These are phyloP conservation scores for Brevimyrus niger DNA, from an alignment of 2,113 vertebrate genomes.

Conservation along the genomic window DNA sequence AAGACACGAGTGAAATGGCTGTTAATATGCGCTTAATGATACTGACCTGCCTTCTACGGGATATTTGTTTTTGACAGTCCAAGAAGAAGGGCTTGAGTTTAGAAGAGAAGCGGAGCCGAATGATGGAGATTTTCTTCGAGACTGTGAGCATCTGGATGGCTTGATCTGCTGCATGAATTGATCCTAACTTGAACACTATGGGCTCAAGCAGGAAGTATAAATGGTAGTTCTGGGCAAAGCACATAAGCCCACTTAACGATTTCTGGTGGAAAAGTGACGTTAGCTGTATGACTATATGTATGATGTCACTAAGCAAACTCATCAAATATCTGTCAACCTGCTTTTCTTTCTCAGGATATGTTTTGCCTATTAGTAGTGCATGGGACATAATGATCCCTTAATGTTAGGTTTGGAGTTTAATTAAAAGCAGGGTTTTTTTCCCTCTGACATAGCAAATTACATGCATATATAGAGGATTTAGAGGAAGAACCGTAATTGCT, in stretches of 20 bases:
- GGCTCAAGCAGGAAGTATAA: background rate
- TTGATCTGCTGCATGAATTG: background rate
- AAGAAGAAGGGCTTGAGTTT: conserved; percentile 91
- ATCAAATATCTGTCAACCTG: background rate
- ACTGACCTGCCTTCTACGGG: background rate
- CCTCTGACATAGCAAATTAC: background rate
- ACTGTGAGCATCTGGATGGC: conserved; percentile 60
- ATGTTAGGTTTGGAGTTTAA: background rate
- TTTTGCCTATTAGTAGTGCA: background rate
- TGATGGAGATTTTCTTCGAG: conserved; percentile 99
- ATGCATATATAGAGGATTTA: background rate
- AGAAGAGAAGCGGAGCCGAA: conserved; percentile 90
- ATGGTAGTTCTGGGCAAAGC: background rate
- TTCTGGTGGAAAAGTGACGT: background rate
- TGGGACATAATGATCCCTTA: background rate
- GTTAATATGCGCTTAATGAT: background rate
- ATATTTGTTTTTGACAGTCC: conserved; percentile 60
- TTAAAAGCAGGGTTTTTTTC: background rate
- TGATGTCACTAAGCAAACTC: background rate
- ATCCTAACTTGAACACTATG: background rate
- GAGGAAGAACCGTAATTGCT: background rate
- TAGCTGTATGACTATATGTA: too few relatives aligned
- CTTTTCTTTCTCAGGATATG: background rate
- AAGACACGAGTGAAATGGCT: background rate
- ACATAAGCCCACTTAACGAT: background rate